These are phyloP conservation scores for Pocillopora verrucosa DNA, from an alignment of 64 coral and sea anemone genomes.

Conservation along the genomic window DNA sequence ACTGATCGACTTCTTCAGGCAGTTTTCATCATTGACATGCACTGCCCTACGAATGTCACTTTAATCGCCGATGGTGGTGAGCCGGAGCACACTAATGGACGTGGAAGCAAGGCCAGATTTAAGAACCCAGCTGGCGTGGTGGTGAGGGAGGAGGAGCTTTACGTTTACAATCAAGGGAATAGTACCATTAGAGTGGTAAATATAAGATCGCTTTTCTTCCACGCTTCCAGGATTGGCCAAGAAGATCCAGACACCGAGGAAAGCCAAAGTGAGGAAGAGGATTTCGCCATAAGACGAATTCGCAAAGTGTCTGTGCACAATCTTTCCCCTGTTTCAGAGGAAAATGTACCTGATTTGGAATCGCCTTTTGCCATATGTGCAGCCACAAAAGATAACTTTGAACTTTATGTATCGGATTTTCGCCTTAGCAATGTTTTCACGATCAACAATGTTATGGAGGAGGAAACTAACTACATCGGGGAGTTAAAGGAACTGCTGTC, in stretches of 20 bases:
- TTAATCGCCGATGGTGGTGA: slow-evolving; percentile 50
- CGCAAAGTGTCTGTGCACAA: slow-evolving; percentile 36
- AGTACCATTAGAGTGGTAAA: slow-evolving; percentile 36
- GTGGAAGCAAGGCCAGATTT: slow-evolving; percentile 43
- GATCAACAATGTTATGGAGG: background rate
- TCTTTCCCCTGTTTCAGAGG: slow-evolving; percentile 53
- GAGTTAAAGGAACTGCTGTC: slow-evolving; percentile 8
- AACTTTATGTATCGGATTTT: slow-evolving; percentile 34
- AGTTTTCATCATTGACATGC: slow-evolving; percentile 55
- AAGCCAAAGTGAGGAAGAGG: slow-evolving; percentile 59
- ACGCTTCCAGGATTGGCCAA: slow-evolving; percentile 38
- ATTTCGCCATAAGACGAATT: slow-evolving; percentile 49
- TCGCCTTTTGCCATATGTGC: slow-evolving; percentile 57
- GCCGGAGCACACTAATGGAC: slow-evolving; percentile 50
- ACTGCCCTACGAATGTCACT: slow-evolving; percentile 67
- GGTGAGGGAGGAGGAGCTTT: slow-evolving; percentile 5
- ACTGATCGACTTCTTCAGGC: slow-evolving; percentile 45
- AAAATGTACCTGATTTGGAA: slow-evolving; percentile 28
- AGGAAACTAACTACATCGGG: slow-evolving; percentile 5
- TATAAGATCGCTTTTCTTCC: slow-evolving; percentile 16
- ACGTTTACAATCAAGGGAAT: slow-evolving; percentile 52
- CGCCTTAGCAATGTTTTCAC: slow-evolving; percentile 9
- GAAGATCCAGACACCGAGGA: slow-evolving; percentile 29
- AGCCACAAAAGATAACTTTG: background rate
- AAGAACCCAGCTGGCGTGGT: slow-evolving; percentile 17